phyloP scores from a whole-genome alignment of 1,140 invertebrate genomes.

The Drosophila persimilis region DNA sequence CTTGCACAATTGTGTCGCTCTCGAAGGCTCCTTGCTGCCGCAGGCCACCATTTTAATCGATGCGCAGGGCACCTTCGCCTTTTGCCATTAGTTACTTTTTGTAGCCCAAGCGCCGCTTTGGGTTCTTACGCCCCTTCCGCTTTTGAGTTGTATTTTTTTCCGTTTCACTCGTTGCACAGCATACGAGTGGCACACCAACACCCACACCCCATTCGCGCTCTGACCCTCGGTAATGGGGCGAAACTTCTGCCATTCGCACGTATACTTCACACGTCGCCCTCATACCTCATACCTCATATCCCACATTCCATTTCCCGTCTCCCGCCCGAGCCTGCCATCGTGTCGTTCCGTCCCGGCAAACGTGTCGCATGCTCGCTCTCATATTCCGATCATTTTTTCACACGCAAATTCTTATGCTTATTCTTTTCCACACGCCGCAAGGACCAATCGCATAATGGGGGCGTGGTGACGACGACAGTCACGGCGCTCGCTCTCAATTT shows the following conservation, averaged over 20 bases:
- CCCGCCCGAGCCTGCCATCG: no score
- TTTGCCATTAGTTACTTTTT: constrained; percentile 61
- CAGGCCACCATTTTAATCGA: constrained; percentile 50
- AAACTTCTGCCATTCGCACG: constrained; percentile 61
- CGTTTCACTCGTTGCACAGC: constrained; percentile 10
- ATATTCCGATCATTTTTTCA: constrained; percentile 82
- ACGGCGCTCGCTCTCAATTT: constrained; percentile 56
- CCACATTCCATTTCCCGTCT: no score
- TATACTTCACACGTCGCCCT: constrained; percentile 63
- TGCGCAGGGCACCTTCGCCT: constrained; percentile 41
- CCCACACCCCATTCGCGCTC: constrained; percentile 35
- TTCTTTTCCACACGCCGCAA: constrained; percentile 80
- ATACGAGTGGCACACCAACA: constrained; percentile 5
- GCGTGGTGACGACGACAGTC: constrained; percentile 70
- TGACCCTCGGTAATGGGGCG: constrained; percentile 44
- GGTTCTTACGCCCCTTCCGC: constrained; percentile 8
- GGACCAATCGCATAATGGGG: constrained; percentile 81
- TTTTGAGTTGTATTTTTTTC: constrained; percentile 6
- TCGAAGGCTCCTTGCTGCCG: constrained; percentile 27
- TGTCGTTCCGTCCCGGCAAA: constrained; percentile 26
- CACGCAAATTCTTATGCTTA: constrained; percentile 82
- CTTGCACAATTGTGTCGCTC: constrained; percentile 58
- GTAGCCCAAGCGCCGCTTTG: constrained; percentile 33
- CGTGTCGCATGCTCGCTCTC: constrained; percentile 67
- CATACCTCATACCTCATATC: not conserved